These are phyloP conservation scores for Magallana nippona DNA, from an alignment of 2,888 invertebrate species.

Conservation along the genomic window DNA sequence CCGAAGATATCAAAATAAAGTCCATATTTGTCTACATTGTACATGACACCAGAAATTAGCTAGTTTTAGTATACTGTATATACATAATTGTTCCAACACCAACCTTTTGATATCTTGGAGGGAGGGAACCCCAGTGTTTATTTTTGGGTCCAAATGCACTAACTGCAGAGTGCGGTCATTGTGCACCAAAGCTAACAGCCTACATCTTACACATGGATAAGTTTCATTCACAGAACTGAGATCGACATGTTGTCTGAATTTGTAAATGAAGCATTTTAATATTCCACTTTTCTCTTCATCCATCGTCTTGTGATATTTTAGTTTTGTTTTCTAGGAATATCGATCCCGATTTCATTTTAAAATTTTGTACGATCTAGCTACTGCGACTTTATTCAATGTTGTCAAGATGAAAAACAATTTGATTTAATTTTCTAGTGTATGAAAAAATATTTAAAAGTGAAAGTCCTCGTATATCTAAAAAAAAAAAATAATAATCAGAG, in stretches of 20 bases:
- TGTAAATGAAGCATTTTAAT: constrained; percentile 46
- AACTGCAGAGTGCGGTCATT: constrained; percentile 17
- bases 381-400: no score
- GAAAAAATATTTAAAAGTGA: not conserved
- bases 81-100: not conserved
- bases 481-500: no score
- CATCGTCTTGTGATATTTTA: constrained; percentile 32
- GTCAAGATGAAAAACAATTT: no score
- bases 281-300: not conserved
- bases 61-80: not conserved
- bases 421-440: not conserved
- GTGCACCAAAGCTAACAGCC: constrained; percentile 31
- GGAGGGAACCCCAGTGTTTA: constrained; percentile 2
- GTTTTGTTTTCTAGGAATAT: not conserved
- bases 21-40: no score
- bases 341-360: constrained; percentile 1
- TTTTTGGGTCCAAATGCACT: constrained; percentile 38
- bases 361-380: no score
- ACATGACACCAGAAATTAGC: not conserved
- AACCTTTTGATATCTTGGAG: constrained; percentile 31
- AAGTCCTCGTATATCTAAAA: not conserved
- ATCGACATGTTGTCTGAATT: constrained; percentile 31
- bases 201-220: constrained; percentile 38
- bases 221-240: constrained; percentile 27
- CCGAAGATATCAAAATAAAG: no score